phyloP scores from a whole-genome alignment of 30 jellyfish, hydroid and myxozoan genomes.

The Turritopsis rubra region DNA sequence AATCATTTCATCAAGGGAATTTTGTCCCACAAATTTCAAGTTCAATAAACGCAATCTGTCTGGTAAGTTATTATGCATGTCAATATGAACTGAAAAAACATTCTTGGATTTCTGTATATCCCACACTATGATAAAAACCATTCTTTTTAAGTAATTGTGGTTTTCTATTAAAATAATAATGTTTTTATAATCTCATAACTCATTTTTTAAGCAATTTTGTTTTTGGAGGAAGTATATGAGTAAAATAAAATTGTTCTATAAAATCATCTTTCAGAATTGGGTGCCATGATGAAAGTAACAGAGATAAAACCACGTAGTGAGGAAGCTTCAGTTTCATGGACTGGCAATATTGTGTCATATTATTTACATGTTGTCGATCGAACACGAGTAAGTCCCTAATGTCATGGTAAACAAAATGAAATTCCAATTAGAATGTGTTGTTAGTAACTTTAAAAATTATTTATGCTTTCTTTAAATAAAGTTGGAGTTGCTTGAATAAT shows the following conservation, averaged over 20 bases:
- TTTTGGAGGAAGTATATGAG: background rate
- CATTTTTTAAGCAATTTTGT: no score
- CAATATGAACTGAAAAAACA: no score
- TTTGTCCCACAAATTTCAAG: conserved; percentile 77
- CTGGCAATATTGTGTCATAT: conserved; percentile 86
- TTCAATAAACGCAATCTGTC: conserved; percentile 79
- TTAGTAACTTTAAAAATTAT: background rate
- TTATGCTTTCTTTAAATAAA: background rate
- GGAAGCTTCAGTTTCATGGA: conserved; percentile 90
- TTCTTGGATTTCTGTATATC: no score
- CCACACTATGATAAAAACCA: no score
- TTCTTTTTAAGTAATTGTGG: no score
- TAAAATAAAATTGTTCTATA: background rate
- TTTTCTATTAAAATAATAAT: no score
- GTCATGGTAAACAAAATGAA: background rate
- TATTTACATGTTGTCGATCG: conserved; percentile 84
- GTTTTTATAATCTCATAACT: no score
- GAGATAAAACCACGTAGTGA: conserved; percentile 83
- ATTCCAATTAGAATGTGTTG: background rate
- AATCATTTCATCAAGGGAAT: conserved; percentile 87
- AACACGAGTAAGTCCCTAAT: conserved; percentile 61
- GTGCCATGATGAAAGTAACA: conserved; percentile 91
- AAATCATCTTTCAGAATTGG: conserved; percentile 43
- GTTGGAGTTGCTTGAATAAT: background rate
- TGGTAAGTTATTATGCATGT: conserved; percentile 37